phyloP scores from a whole-genome alignment of 1,140 invertebrate species.

The Papilio glaucus region DNA sequence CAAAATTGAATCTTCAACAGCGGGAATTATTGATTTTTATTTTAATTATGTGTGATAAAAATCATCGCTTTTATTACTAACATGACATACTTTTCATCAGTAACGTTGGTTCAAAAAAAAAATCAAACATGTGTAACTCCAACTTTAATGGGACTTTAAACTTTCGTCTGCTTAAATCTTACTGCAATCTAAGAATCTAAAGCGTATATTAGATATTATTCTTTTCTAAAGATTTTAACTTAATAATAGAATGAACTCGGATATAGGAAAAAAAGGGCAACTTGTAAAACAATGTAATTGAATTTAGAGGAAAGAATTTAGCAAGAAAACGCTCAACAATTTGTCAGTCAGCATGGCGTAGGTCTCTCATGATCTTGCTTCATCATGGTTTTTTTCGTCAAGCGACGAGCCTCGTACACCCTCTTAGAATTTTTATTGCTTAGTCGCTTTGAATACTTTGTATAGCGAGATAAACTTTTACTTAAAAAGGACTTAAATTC shows the following conservation, averaged over 20 bases:
- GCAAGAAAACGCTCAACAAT: conserved; percentile 71
- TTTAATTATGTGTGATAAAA: no score
- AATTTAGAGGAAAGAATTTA: conserved; percentile 67
- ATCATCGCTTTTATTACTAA: no score
- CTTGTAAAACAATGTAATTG: conserved; percentile 64
- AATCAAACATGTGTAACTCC: no score
- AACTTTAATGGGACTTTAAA: no score
- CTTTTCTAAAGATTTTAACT: not conserved
- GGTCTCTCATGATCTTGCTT: conserved; percentile 72
- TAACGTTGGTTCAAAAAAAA: no score
- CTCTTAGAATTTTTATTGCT: conserved; percentile 72
- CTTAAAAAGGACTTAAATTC: conserved; percentile 79
- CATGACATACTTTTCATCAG: no score
- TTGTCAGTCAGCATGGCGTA: conserved; percentile 70
- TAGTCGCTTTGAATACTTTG: conserved; percentile 68
- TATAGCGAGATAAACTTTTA: conserved; percentile 72
- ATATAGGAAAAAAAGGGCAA: not conserved
- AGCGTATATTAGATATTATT: no score
- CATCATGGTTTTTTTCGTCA: conserved; percentile 77
- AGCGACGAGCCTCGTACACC: conserved; percentile 51
- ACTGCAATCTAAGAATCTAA: no score
- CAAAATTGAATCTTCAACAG: no score
- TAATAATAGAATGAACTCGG: not conserved
- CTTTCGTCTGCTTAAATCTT: no score
- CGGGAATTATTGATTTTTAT: no score